Percentiles rank a stretch among this genome's conserved stretches.
These are phyloP conservation scores for Aethes cnicana DNA, from an alignment of 2,888 invertebrate species.

Conservation along the genomic window DNA sequence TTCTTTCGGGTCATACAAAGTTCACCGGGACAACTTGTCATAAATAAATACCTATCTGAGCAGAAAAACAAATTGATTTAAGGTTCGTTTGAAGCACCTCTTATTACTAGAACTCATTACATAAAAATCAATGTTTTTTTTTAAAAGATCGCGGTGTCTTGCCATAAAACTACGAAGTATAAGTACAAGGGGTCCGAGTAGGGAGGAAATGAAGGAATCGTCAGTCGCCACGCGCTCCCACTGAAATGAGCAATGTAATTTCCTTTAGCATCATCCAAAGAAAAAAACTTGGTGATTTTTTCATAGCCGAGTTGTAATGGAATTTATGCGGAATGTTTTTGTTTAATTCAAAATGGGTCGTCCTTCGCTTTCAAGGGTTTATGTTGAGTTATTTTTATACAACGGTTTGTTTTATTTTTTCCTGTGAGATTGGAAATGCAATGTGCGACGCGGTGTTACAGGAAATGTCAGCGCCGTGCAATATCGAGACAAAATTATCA, in stretches of 20 bases:
- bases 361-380: neutral
- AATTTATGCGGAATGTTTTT: conserved; percentile 13
- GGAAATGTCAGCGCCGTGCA: too few species aligned
- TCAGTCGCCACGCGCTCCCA: conserved; percentile 42
- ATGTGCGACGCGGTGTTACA: too few species aligned
- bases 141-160: too few species aligned
- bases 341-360: conserved; percentile 7
- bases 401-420: neutral
- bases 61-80: too few species aligned
- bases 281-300: conserved; percentile 27
- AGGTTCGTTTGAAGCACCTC: too few species aligned
- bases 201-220: conserved; percentile 50
- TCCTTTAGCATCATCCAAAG: conserved; percentile 44
- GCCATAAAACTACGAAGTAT: conserved; percentile 32
- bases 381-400: neutral
- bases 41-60: too few species aligned
- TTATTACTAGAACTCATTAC: too few species aligned
- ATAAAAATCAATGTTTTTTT: too few species aligned
- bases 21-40: too few species aligned
- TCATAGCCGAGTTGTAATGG: conserved; percentile 12
- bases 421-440: neutral
- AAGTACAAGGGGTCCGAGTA: conserved; percentile 42
- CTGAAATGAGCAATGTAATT: conserved; percentile 52
- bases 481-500: too few species aligned
- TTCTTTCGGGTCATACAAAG: too few species aligned